Conservation (phyloP, 2,113 vertebrate species). For the Bambusicola thoracicus region DNA sequence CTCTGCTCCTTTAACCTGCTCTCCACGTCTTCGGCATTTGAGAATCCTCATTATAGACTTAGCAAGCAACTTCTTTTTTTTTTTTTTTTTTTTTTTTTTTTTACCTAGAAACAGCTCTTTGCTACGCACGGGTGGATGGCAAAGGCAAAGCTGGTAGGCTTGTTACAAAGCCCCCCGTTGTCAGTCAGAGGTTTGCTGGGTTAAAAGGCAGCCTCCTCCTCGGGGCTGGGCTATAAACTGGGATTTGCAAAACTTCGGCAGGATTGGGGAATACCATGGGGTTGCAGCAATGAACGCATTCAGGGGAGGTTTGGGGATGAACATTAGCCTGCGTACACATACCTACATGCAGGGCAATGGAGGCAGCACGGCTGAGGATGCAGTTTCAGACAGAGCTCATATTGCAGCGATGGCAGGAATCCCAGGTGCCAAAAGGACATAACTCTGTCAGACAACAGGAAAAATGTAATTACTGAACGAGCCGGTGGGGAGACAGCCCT, state of each 20-base stretch:
- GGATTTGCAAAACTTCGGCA: neutral
- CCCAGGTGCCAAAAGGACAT: slow-evolving; percentile 14
- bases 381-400: neutral
- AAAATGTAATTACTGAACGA: slow-evolving; percentile 61
- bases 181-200: fast-evolving
- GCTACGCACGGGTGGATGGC: neutral
- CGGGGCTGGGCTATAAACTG: neutral
- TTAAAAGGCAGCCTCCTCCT: neutral
- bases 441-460: slow-evolving; percentile 33
- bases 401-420: slow-evolving; percentile 56
- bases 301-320: neutral
- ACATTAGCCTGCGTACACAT: fast-evolving
- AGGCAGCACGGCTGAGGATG: neutral
- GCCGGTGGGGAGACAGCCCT: slow-evolving; percentile 44
- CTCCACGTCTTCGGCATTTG: neutral
- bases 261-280: neutral
- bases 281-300: neutral
- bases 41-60: neutral
- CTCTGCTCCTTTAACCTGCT: slow-evolving; percentile 3
- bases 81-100: neutral
- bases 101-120: slow-evolving; percentile 11
- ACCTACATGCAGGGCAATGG: neutral
- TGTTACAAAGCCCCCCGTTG: neutral
- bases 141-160: neutral
- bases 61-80: neutral